phyloP scores from a whole-genome alignment of 1,140 invertebrate genomes.

The Solenopsis invicta region DNA sequence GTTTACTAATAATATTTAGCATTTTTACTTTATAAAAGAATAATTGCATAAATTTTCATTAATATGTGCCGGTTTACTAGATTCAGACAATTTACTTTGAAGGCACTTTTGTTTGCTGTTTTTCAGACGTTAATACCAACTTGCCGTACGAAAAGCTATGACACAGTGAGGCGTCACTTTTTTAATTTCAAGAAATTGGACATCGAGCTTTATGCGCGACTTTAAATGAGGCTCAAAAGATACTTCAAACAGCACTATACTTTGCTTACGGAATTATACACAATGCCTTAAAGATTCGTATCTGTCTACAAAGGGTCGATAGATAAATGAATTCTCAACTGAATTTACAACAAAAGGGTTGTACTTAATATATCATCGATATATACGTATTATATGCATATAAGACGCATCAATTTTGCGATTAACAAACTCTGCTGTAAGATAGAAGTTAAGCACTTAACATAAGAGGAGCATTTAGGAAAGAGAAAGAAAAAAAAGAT shows the following conservation, averaged over 20 bases:
- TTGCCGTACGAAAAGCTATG: slow-evolving; percentile 96
- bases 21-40: slow-evolving; percentile 22
- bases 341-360: slow-evolving; percentile 70
- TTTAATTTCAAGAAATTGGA: slow-evolving; percentile 84
- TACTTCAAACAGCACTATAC: slow-evolving; percentile 62
- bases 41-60: slow-evolving; percentile 42
- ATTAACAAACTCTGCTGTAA: slow-evolving; percentile 78
- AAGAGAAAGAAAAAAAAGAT: not conserved
- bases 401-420: slow-evolving; percentile 70
- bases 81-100: slow-evolving; percentile 75
- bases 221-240: slow-evolving; percentile 69
- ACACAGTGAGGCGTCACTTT: slow-evolving; percentile 85
- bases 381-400: slow-evolving; percentile 59
- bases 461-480: slow-evolving; percentile 63
- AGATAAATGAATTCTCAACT: slow-evolving; percentile 67
- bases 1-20: slow-evolving; percentile 11
- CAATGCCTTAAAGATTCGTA: slow-evolving; percentile 67
- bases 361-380: slow-evolving; percentile 60
- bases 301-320: slow-evolving; percentile 41
- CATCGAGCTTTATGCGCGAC: slow-evolving; percentile 78
- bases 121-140: slow-evolving; percentile 95
- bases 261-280: slow-evolving; percentile 69
- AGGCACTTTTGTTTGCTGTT: slow-evolving; percentile 88
- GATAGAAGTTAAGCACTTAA: slow-evolving; percentile 83
- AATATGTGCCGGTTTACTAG: slow-evolving; percentile 64